Evolutionary conservation across 2,888 invertebrate species (phyloP).

Genomic region (Macropis europaea): DNA sequence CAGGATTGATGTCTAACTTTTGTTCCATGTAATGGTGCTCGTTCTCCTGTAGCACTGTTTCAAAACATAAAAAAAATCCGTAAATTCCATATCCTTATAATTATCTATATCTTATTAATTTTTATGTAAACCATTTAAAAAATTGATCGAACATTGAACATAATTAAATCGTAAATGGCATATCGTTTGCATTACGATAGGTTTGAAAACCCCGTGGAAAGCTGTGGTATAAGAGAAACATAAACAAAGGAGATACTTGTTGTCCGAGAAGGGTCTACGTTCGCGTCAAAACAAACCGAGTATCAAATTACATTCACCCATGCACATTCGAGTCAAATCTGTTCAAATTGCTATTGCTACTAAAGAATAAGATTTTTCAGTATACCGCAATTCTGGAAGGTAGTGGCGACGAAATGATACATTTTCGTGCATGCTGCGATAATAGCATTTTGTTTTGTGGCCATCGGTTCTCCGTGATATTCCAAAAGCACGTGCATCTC

Average conservation of each 20-base stretch:
- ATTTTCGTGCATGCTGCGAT: slow-evolving; percentile 58
- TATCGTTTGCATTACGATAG: too few species aligned
- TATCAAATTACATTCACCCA: slow-evolving; percentile 14
- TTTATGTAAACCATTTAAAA: not conserved
- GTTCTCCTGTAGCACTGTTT: slow-evolving; percentile 6
- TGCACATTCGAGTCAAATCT: not conserved
- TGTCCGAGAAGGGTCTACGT: not conserved
- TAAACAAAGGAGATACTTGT: too few species aligned
- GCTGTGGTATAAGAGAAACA: too few species aligned
- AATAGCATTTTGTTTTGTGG: slow-evolving; percentile 63
- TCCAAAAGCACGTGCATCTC: slow-evolving; percentile 54
- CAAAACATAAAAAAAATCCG: slow-evolving; percentile 7
- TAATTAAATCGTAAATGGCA: too few species aligned
- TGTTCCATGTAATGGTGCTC: slow-evolving; percentile 6
- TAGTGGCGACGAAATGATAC: slow-evolving; percentile 55
- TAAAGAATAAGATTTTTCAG: slow-evolving; percentile 1
- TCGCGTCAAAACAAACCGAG: slow-evolving; percentile 11
- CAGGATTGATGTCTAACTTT: slow-evolving; percentile 22
- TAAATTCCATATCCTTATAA: not conserved
- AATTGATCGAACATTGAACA: too few species aligned
- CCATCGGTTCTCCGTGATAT: slow-evolving; percentile 61
- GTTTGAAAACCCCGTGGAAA: too few species aligned
- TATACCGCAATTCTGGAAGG: slow-evolving; percentile 11
- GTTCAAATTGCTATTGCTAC: not conserved
- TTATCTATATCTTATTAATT: not conserved